Percentiles rank a stretch among this genome's conserved stretches.
Conservation (phyloP, 64 coral and sea anemone genomes). For the Pocillopora verrucosa region DNA sequence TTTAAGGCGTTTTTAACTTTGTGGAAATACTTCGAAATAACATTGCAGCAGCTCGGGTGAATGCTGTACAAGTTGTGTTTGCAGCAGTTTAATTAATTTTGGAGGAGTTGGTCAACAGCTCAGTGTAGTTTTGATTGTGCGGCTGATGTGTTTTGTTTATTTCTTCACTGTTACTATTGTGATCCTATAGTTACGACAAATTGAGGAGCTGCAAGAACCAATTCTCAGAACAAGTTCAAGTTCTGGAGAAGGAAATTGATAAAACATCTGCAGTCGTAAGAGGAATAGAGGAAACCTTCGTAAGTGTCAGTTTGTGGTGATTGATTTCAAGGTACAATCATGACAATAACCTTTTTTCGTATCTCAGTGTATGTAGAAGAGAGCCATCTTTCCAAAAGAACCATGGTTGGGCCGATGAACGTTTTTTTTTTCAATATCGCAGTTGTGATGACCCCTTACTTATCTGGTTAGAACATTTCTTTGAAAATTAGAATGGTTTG, state of each 20-base stretch:
- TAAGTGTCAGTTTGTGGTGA: neutral
- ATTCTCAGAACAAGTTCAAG: slow-evolving; percentile 8
- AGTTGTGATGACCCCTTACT: neutral
- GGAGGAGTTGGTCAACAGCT: too few species aligned
- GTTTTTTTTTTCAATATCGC: too few species aligned
- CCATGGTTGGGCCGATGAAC: too few species aligned
- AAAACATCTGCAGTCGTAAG: neutral
- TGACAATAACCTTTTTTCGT: too few species aligned
- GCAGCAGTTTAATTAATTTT: too few species aligned
- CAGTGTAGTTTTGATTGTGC: neutral
- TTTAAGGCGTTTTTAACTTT: too few species aligned
- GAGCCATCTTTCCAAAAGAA: too few species aligned
- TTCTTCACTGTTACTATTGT: neutral
- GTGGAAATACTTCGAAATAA: too few species aligned
- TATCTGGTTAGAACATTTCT: neutral
- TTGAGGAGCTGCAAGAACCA: slow-evolving; percentile 2
- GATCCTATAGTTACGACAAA: neutral
- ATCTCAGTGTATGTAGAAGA: too few species aligned
- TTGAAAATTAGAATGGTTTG: neutral
- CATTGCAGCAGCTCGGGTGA: too few species aligned
- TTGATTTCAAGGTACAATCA: neutral
- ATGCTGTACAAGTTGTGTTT: too few species aligned
- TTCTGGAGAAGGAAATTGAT: neutral
- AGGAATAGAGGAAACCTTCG: slow-evolving; percentile 16
- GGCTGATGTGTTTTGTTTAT: neutral